Percentiles rank a stretch among this genome's conserved stretches.
phyloP scores from a whole-genome alignment of 2,113 vertebrate species.

The Cryptoleucopteryx plumbea region DNA sequence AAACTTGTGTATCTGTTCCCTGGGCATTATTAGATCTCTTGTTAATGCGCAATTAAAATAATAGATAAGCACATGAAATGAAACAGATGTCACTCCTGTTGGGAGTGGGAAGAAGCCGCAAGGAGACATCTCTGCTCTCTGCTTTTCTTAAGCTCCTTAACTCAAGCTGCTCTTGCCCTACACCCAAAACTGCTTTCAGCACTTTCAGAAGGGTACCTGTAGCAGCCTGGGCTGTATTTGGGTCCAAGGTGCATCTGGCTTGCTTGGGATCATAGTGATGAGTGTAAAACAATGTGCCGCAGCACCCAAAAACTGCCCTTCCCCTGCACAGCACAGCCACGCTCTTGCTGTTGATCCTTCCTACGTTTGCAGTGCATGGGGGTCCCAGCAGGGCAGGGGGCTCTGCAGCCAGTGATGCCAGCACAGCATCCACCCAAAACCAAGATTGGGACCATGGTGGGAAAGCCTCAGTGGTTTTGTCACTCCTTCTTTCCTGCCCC shows the following conservation, averaged over 20 bases:
- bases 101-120: neutral
- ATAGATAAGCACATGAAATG: neutral
- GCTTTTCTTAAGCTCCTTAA: neutral
- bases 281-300: neutral
- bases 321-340: rapidly evolving
- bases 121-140: neutral
- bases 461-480: neutral
- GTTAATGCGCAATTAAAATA: conserved; percentile 10
- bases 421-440: neutral
- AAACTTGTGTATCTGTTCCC: neutral
- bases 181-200: neutral
- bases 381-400: neutral
- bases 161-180: neutral
- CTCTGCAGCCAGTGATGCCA: neutral
- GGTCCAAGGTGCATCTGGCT: neutral
- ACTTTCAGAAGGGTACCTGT: neutral
- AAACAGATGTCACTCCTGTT: neutral
- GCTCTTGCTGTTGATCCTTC: neutral
- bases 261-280: rapidly evolving
- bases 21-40: conserved; percentile 3
- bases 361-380: neutral
- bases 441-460: neutral
- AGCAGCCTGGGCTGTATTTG: neutral
- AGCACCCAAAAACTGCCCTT: neutral
- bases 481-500: neutral